phyloP scores from a whole-genome alignment of 2,797 vertebrate species.

The Moxostoma hubbsi region DNA sequence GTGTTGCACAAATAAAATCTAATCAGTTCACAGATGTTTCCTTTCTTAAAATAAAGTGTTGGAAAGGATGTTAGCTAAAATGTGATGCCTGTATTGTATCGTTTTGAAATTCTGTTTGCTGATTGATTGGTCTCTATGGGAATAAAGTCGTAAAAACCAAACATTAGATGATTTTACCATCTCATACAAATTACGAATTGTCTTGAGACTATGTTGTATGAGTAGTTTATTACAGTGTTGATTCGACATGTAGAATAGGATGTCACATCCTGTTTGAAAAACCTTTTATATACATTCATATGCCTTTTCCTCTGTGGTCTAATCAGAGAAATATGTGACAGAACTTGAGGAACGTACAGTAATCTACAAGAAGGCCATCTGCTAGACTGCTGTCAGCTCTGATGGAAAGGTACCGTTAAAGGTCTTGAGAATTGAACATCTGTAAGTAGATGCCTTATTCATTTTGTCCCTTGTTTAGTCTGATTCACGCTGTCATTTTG shows the following conservation, averaged over 20 bases:
- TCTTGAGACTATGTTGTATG: too few species aligned
- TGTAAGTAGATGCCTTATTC: slow-evolving; percentile 15
- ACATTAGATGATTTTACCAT: too few species aligned
- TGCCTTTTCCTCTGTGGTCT: slow-evolving; percentile 17
- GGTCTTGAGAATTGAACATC: slow-evolving; percentile 31
- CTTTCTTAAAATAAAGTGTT: too few species aligned
- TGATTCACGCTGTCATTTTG: slow-evolving; percentile 19
- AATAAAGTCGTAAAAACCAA: too few species aligned
- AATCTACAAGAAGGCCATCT: slow-evolving; percentile 21
- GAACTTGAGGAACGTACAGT: slow-evolving; percentile 28
- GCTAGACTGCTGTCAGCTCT: slow-evolving; percentile 41
- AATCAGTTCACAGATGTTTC: too few species aligned
- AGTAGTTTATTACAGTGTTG: background rate
- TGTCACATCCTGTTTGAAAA: slow-evolving; percentile 19
- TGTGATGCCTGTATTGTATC: too few species aligned
- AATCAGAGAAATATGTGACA: slow-evolving; percentile 37
- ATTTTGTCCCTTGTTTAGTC: slow-evolving; percentile 7
- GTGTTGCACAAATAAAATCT: too few species aligned
- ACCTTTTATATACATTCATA: background rate
- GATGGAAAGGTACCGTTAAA: slow-evolving; percentile 44
- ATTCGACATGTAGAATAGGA: background rate
- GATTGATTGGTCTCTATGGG: too few species aligned
- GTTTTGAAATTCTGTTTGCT: too few species aligned
- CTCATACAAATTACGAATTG: too few species aligned
- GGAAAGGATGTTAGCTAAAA: too few species aligned